phyloP scores from a whole-genome alignment of 64 coral and sea anemone genomes.

The Stylophora pistillata region DNA sequence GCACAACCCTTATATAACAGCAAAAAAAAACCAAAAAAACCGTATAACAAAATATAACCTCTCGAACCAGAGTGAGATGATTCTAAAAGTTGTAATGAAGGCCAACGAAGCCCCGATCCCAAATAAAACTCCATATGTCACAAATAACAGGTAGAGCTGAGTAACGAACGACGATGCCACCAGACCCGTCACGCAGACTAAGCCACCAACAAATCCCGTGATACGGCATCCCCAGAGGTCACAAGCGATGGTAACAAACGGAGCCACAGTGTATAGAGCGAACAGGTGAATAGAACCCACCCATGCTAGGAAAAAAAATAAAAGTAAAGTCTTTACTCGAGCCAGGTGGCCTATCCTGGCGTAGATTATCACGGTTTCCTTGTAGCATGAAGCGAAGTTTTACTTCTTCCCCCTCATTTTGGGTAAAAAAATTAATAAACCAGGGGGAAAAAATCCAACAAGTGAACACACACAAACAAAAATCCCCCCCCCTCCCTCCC shows the following conservation, averaged over 20 bases:
- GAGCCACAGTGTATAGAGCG: background rate
- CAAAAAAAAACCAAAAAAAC: no score
- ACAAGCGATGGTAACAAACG: constrained; percentile 7
- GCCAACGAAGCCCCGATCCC: background rate
- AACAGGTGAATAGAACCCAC: background rate
- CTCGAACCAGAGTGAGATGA: background rate
- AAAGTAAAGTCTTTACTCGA: no score
- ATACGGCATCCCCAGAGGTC: constrained; percentile 14
- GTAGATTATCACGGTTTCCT: no score
- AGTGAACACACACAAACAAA: background rate
- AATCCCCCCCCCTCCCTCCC: no score
- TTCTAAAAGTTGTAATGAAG: background rate
- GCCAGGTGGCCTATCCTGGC: no score
- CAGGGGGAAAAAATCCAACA: no score
- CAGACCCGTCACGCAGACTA: background rate
- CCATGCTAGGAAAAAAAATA: background rate
- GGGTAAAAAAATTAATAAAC: no score
- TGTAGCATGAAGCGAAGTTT: no score
- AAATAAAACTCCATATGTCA: constrained; percentile 3
- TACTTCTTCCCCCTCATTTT: no score
- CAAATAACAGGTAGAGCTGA: background rate
- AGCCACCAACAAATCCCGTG: background rate
- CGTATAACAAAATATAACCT: background rate
- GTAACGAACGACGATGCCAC: background rate
- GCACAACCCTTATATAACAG: background rate